Base-by-base conservation (phyloP, 2,113 vertebrate species). In the Seriola aureovittata region DNA sequence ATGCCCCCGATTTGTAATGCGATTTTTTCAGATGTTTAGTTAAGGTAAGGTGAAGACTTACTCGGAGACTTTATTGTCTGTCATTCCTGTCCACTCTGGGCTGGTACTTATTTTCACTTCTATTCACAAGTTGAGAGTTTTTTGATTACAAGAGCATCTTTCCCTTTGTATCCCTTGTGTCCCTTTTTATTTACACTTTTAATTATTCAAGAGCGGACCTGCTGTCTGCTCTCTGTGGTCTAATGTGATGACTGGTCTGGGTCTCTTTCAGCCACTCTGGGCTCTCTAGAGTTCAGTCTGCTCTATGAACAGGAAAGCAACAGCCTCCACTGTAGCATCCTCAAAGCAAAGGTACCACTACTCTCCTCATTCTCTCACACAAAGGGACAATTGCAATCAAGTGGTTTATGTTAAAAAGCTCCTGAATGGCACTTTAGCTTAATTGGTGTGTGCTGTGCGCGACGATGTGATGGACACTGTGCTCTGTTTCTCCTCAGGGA, bases 231-330 rank as follows among this genome's bases (percentile, higher is more conserved):
- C 70, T 54, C 38, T 74, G 36, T 70, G 38, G 21, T 66, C 54
- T 79, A 59, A 71, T 78, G 58, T 70, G 77, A 86, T 65, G 63
- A 73, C 62, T 90, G 36, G 3, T 81, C 55, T 80, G 79, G 68
- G 68, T 92, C 81, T 89, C 0, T 93, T 83, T 55, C 93, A 99
- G 97, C 98, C 48, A 99, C 98, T 0, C 94, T 99, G 92, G 98
- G 98, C 34, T 95, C 97, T 0, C 93, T 99, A 84, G 98, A 99
- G 85, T 99, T 99, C 95, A 97, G 96, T 87, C 96, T 99, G 72
- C 95, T 96, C 44, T 99, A 97, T 0, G 96, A 98, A 86, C 97
- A 97, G 93, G 96, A 97, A 34, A 98, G 96, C 91, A 99, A 94
- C 94, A 97, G 97, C 78, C 93, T 99, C 84, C 95, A 98, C 67